phyloP scores from a whole-genome alignment of 2,797 vertebrate genomes.

The Gobionotothen gibberifrons region DNA sequence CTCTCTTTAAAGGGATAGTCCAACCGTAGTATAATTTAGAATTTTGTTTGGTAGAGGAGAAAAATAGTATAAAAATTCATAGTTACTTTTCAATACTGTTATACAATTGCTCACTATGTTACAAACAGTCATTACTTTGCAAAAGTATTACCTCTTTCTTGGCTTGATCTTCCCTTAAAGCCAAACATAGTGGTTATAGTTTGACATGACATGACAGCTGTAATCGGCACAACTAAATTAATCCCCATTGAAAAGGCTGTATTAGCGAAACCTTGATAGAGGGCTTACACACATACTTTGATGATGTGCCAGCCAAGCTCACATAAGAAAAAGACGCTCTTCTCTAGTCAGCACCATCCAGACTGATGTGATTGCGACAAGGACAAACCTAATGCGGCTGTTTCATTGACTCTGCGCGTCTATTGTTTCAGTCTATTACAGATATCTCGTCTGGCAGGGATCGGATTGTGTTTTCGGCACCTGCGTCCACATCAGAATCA shows the following conservation, averaged over 20 bases:
- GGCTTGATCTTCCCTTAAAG: not conserved
- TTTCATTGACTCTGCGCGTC: slow-evolving; percentile 59
- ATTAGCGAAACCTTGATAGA: slow-evolving; percentile 31
- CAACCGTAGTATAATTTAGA: not conserved
- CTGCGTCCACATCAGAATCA: slow-evolving; percentile 66
- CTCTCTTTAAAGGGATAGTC: not conserved
- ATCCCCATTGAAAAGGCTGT: slow-evolving; percentile 20
- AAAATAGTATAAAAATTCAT: not conserved
- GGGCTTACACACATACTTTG: slow-evolving; percentile 26
- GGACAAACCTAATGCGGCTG: slow-evolving; percentile 59
- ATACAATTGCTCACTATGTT: not conserved
- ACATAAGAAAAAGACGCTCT: slow-evolving; percentile 39
- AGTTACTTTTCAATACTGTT: not conserved
- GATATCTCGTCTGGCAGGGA: slow-evolving; percentile 63
- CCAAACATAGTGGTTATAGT: not conserved
- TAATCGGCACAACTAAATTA: slow-evolving; percentile 30
- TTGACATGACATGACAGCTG: slow-evolving; percentile 4
- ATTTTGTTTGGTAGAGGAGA: not conserved
- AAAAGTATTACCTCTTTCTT: not conserved
- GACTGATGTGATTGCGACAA: slow-evolving; percentile 63
- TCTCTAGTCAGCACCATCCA: slow-evolving; percentile 35
- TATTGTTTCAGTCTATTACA: slow-evolving; percentile 65
- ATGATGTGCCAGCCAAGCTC: slow-evolving; percentile 42
- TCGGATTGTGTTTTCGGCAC: slow-evolving; percentile 58
- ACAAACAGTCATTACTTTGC: not conserved